A percentile compares a stretch with the other conserved stretches of the same genome.
These are phyloP conservation scores for Argynnis bischoffii DNA, from an alignment of 2,888 invertebrate species.

Conservation along the genomic window DNA sequence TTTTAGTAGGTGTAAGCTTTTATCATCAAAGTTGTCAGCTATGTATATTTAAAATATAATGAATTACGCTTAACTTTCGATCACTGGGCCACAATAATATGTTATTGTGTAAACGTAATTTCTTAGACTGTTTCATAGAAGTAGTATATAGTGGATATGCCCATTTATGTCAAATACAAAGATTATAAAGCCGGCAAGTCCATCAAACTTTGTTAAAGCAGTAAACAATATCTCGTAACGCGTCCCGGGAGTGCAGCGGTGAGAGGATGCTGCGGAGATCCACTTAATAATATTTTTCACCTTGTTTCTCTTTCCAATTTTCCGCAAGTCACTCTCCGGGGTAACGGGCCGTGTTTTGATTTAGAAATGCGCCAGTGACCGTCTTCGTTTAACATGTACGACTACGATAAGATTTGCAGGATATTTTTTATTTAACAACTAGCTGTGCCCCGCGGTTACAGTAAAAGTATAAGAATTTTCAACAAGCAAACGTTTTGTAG, in stretches of 20 bases:
- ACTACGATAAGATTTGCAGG: constrained; percentile 41
- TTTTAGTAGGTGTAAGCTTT: not conserved
- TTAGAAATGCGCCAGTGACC: constrained; percentile 66
- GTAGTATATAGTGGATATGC: no score
- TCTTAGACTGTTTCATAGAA: no score
- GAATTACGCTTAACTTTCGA: no score
- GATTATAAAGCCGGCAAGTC: not conserved
- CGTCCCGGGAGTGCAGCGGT: constrained; percentile 33
- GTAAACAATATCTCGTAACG: constrained; percentile 23
- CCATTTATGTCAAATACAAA: no score
- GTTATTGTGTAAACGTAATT: no score
- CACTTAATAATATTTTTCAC: constrained; percentile 82
- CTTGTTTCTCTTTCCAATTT: constrained; percentile 83
- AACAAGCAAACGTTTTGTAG: no score
- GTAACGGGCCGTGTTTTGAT: constrained; percentile 79
- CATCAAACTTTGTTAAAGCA: constrained; percentile 15
- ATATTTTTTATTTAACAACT: not conserved
- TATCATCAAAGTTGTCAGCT: no score
- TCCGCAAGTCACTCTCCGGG: constrained; percentile 81
- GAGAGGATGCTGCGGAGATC: constrained; percentile 65
- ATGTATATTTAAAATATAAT: no score
- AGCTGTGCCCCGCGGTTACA: not conserved
- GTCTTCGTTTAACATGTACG: constrained; percentile 46
- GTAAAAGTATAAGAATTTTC: no score
- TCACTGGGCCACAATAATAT: no score